Evolutionary conservation across 2,113 vertebrate species (phyloP).

Genomic region (Mus spicilegus): DNA sequence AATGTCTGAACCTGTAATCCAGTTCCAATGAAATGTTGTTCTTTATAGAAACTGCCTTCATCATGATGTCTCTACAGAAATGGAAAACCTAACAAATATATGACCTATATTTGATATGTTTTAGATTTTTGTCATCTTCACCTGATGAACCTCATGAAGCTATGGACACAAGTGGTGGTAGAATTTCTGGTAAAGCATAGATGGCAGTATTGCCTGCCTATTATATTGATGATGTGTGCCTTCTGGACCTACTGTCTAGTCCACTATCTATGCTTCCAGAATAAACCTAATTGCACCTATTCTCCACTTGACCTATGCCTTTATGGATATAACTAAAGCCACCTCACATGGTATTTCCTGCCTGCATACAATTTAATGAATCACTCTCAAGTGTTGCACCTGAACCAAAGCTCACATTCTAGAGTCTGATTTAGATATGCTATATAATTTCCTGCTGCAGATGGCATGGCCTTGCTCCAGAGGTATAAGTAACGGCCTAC

Average conservation of each 20-base stretch:
- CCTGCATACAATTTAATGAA: background rate
- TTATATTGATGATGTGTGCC: background rate
- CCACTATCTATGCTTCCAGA: background rate
- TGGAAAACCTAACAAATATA: too few relatives aligned
- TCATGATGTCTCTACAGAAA: too few relatives aligned
- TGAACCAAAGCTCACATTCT: background rate
- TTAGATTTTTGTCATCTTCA: background rate
- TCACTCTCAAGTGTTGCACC: background rate
- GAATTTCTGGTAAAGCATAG: background rate
- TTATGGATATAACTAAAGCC: background rate
- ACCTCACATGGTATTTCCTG: background rate
- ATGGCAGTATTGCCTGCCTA: background rate
- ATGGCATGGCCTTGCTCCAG: background rate
- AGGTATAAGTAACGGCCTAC: background rate
- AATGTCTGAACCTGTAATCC: too few relatives aligned
- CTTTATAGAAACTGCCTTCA: too few relatives aligned
- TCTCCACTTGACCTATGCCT: background rate
- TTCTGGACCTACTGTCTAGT: background rate
- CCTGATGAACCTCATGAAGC: background rate
- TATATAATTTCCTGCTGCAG: background rate
- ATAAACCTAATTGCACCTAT: background rate
- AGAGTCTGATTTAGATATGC: background rate
- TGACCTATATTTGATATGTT: background rate
- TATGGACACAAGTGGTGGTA: background rate
- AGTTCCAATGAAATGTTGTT: too few relatives aligned